These are phyloP conservation scores for Pristionchus arcanus DNA, from an alignment of 2,888 invertebrate species.

Conservation along the genomic window DNA sequence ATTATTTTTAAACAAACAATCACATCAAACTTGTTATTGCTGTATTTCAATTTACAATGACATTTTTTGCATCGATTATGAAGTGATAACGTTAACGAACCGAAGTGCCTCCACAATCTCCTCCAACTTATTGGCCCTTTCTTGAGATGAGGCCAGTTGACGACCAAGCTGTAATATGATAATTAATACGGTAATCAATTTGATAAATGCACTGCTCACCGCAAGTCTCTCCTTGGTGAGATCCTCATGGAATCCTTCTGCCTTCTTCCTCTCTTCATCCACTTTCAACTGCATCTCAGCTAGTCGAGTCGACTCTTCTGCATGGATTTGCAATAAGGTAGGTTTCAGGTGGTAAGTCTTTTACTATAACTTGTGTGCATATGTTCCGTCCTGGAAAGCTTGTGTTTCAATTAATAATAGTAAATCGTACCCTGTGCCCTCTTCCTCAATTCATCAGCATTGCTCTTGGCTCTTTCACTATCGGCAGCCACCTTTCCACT, in stretches of 20 bases:
- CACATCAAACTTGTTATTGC: neutral
- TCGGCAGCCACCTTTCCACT: conserved; percentile 42
- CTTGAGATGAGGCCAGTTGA: conserved; percentile 47
- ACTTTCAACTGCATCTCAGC: conserved; percentile 52
- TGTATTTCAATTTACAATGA: too few relatives aligned
- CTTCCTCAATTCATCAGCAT: conserved; percentile 46
- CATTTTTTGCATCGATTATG: neutral
- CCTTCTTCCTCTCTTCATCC: conserved; percentile 48
- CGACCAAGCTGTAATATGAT: conserved; percentile 48
- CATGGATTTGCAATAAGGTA: too few relatives aligned
- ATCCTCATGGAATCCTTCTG: conserved; percentile 36
- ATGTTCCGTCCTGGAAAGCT: too few relatives aligned
- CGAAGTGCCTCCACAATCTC: conserved; percentile 55
- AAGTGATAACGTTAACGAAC: neutral
- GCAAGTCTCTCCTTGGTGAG: conserved; percentile 51
- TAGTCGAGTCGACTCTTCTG: conserved; percentile 53
- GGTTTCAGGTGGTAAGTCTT: neutral
- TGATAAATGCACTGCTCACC: conserved; percentile 13
- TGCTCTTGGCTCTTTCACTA: conserved; percentile 14
- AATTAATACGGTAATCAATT: neutral
- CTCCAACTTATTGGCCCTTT: conserved; percentile 40
- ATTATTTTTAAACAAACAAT: neutral
- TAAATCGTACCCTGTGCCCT: conserved; percentile 12
- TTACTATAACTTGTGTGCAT: too few relatives aligned
- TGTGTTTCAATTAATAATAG: neutral